Conservation (phyloP, 2,888 invertebrate species). For the Nebria brevicollis region DNA sequence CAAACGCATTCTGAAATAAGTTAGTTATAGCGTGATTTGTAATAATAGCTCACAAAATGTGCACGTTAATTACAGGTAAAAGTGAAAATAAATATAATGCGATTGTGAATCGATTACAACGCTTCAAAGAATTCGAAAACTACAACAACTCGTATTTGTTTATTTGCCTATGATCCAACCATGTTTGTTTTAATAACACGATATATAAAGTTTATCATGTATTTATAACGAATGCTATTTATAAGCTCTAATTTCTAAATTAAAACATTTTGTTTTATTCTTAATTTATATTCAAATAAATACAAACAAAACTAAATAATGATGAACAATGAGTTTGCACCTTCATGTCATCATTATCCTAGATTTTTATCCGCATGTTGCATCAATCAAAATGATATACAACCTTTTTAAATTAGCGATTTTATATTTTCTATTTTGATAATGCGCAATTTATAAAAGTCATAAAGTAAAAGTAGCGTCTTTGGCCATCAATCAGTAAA, state of each 20-base stretch:
- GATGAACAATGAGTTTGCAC: background rate
- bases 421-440: background rate
- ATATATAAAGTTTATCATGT: background rate
- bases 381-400: background rate
- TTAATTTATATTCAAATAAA: background rate
- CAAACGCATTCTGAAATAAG: too few relatives aligned
- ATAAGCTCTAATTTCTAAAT: background rate
- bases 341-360: background rate
- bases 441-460: background rate
- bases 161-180: background rate
- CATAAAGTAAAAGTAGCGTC: background rate
- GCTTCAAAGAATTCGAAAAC: background rate
- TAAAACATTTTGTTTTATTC: background rate
- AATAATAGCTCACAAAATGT: background rate
- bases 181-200: conserved; percentile 1
- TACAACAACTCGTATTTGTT: background rate
- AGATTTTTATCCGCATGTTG: background rate
- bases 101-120: background rate
- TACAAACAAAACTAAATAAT: background rate
- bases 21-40: background rate
- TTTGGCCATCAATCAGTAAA: background rate
- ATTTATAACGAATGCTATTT: background rate
- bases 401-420: background rate
- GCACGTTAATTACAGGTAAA: background rate
- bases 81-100: background rate